Conservation (phyloP, 1,140 invertebrate genomes). For the Rhagoletis pomonella region DNA sequence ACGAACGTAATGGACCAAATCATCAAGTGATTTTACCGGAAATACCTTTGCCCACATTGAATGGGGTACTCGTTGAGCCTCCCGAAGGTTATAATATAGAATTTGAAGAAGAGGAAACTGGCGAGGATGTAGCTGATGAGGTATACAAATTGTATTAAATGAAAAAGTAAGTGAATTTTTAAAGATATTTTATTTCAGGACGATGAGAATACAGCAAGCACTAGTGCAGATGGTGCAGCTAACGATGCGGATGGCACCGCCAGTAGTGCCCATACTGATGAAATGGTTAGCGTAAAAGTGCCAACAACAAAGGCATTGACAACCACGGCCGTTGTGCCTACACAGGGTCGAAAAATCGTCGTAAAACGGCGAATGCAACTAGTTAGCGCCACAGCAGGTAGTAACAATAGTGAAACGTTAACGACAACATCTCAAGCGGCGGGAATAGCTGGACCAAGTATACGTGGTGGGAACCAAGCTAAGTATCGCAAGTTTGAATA, state of each 20-base stretch:
- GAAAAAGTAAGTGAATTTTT: neutral
- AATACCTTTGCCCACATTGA: constrained; percentile 80
- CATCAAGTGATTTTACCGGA: constrained; percentile 78
- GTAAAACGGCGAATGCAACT: constrained; percentile 65
- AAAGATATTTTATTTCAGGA: constrained; percentile 60
- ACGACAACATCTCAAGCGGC: constrained; percentile 59
- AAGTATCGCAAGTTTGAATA: constrained; percentile 49
- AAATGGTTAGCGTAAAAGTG: constrained; percentile 38
- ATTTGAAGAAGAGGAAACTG: constrained; percentile 72
- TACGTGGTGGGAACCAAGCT: constrained; percentile 60
- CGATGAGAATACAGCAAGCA: constrained; percentile 58
- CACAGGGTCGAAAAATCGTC: constrained; percentile 63
- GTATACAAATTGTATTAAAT: neutral
- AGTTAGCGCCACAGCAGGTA: constrained; percentile 61
- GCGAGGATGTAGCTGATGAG: constrained; percentile 55
- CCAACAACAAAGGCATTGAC: constrained; percentile 56
- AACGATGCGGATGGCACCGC: constrained; percentile 65
- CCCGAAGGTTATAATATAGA: constrained; percentile 69
- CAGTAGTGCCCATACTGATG: constrained; percentile 50
- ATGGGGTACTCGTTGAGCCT: constrained; percentile 76
- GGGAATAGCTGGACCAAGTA: constrained; percentile 61
- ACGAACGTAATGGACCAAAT: constrained; percentile 76
- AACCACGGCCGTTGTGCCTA: constrained; percentile 58
- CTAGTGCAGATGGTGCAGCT: constrained; percentile 61
- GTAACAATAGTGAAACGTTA: constrained; percentile 14